Evolutionary conservation across 2,888 invertebrate genomes (phyloP).

Genomic region (Acrobasis repandana): DNA sequence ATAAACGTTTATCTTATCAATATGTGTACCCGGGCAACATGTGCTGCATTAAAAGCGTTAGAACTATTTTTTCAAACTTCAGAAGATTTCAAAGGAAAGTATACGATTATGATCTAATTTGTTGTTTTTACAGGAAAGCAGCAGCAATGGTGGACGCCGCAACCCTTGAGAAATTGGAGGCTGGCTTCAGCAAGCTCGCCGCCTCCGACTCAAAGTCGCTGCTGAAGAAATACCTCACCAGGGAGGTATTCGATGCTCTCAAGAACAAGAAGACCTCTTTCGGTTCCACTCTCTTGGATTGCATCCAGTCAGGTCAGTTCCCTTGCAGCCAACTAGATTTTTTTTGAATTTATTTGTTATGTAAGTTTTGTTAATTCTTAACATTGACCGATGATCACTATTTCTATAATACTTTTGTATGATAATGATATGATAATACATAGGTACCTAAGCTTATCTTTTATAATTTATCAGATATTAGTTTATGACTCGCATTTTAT

Average conservation of each 20-base stretch:
- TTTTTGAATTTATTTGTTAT: conserved; percentile 6
- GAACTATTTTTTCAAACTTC: conserved; percentile 38
- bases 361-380: neutral
- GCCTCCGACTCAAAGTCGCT: conserved; percentile 97
- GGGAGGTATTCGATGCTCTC: conserved; percentile 94
- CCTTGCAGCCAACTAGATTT: conserved; percentile 14
- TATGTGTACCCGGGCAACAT: conserved; percentile 78
- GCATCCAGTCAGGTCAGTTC: conserved; percentile 94
- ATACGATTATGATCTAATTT: conserved; percentile 21
- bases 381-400: neutral
- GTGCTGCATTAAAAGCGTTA: conserved; percentile 78
- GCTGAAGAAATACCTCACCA: conserved; percentile 97
- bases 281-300: conserved; percentile 95
- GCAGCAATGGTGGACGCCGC: conserved; percentile 95
- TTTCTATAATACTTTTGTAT: neutral
- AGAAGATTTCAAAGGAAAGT: conserved; percentile 4
- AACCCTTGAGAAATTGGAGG: conserved; percentile 94
- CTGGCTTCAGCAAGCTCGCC: conserved; percentile 93
- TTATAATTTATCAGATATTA: neutral
- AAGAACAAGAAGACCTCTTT: conserved; percentile 97
- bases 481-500: neutral
- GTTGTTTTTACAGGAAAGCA: conserved; percentile 84
- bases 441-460: neutral
- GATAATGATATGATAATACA: neutral
- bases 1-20: conserved; percentile 30